Evolutionary conservation across 2,113 vertebrate species (phyloP).

Genomic region (Gulo gulo): DNA sequence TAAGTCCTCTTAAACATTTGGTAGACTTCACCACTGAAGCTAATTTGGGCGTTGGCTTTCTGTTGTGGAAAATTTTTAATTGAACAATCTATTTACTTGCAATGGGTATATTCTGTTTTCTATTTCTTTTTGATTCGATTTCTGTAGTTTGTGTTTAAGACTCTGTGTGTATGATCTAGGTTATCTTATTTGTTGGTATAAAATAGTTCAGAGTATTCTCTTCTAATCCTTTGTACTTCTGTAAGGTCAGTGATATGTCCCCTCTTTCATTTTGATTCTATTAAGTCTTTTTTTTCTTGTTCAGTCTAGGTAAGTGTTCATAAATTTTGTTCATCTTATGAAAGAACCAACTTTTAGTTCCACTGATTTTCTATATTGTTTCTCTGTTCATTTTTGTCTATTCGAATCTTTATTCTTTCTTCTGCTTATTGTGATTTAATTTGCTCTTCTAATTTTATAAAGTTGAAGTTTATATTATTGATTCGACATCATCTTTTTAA

Average conservation of each 20-base stretch:
- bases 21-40: neutral
- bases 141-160: neutral
- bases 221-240: neutral
- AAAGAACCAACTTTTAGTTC: neutral
- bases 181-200: neutral
- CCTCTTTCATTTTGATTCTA: neutral
- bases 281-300: neutral
- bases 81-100: neutral
- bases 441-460: neutral
- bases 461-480: neutral
- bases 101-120: neutral
- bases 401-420: neutral
- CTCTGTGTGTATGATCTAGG: neutral
- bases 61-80: neutral
- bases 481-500: neutral
- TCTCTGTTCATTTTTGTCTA: neutral
- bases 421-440: neutral
- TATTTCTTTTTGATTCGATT: neutral
- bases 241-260: neutral
- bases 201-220: neutral
- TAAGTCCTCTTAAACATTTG: neutral
- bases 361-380: neutral
- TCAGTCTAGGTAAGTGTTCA: neutral
- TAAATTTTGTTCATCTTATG: neutral
- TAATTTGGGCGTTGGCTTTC: neutral